Percentiles rank a stretch among this genome's conserved stretches.
Conservation (phyloP, 2,113 vertebrate species). For the Petrocephalus zakoni region DNA sequence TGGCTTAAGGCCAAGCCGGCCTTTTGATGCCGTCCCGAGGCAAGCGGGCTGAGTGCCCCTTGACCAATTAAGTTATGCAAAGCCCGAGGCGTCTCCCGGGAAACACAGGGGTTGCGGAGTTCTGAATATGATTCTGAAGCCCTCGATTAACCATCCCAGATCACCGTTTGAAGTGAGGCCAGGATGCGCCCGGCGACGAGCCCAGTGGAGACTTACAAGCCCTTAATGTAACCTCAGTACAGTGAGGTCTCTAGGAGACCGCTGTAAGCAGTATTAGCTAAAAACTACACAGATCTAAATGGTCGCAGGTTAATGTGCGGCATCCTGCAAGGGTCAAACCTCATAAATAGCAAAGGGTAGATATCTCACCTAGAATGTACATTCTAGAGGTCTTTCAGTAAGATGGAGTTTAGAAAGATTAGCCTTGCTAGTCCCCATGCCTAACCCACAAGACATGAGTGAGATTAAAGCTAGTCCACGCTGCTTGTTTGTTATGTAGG, state of each 20-base stretch:
- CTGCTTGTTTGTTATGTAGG: not conserved
- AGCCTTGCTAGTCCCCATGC: not conserved
- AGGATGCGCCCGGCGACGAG: not conserved
- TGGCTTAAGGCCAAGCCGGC: not conserved
- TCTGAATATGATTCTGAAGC: not conserved
- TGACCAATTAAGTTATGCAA: constrained; percentile 8
- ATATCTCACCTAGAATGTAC: not conserved
- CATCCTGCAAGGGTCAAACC: not conserved
- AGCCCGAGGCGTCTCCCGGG: not conserved
- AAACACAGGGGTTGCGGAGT: not conserved
- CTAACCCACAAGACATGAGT: not conserved
- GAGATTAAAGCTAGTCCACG: not conserved
- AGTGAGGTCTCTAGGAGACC: not conserved
- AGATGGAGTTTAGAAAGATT: not conserved
- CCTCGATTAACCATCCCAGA: not conserved
- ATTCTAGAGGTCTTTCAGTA: not conserved
- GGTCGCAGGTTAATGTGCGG: not conserved
- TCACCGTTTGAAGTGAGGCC: not conserved
- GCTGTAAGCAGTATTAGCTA: not conserved
- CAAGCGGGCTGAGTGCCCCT: not conserved
- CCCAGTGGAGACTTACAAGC: not conserved
- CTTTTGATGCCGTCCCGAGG: not conserved
- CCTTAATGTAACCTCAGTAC: not conserved
- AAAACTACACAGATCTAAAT: not conserved
- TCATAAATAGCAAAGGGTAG: not conserved